Percentiles rank a stretch among this genome's conserved stretches.
These are phyloP conservation scores for Cygnus olor DNA, from an alignment of 2,797 vertebrate genomes.

Conservation along the genomic window DNA sequence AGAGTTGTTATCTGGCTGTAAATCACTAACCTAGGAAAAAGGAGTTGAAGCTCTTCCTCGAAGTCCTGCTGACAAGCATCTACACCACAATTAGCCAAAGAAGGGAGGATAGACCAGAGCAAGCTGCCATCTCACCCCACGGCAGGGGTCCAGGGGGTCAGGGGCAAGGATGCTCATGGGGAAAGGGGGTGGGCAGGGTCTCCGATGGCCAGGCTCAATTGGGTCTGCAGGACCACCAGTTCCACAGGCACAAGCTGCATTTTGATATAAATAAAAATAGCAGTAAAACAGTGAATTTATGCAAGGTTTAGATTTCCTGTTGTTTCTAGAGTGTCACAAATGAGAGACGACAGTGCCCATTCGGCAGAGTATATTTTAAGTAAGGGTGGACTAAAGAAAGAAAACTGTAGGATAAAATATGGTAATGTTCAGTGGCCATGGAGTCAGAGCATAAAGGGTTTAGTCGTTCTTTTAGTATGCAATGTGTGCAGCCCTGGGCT, in stretches of 20 bases:
- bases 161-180: not conserved
- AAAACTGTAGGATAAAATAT: not conserved
- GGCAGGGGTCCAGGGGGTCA: not conserved
- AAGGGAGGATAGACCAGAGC: not conserved
- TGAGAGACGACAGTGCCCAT: not conserved
- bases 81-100: not conserved
- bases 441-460: not conserved
- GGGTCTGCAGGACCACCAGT: not conserved
- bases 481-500: not conserved
- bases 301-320: not conserved
- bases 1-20: not conserved
- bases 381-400: not conserved
- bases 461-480: not conserved
- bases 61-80: not conserved
- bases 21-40: conserved; percentile 9
- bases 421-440: not conserved
- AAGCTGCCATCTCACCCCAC: not conserved
- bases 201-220: not conserved
- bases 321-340: not conserved
- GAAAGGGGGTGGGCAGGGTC: not conserved
- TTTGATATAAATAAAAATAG: not conserved
- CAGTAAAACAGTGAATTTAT: not conserved
- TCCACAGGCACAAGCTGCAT: not conserved
- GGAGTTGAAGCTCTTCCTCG: not conserved
- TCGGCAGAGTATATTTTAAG: not conserved